A percentile compares a stretch with the other conserved stretches of the same genome.
These are phyloP conservation scores for Leptopilina myrica DNA, from an alignment of 2,888 invertebrate genomes.

Conservation along the genomic window DNA sequence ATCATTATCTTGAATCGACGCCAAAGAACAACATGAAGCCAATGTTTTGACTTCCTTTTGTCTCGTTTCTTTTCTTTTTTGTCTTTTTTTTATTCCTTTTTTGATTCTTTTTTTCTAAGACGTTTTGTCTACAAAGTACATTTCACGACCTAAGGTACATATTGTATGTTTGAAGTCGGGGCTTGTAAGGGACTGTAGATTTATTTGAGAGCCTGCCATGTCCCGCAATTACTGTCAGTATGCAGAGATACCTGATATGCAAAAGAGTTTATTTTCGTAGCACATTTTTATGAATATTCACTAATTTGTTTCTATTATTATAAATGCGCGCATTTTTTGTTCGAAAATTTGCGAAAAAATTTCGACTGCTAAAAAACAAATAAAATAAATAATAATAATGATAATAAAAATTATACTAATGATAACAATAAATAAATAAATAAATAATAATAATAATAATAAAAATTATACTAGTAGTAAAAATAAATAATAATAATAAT, in stretches of 20 bases:
- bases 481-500: too few species aligned
- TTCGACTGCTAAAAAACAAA: too few species aligned
- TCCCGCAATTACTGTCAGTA: constrained; percentile 38
- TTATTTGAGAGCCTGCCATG: constrained; percentile 39
- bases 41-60: constrained; percentile 3
- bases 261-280: neutral
- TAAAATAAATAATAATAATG: too few species aligned
- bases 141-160: neutral
- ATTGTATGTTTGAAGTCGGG: constrained; percentile 6
- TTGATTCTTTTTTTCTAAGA: neutral
- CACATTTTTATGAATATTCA: too few species aligned
- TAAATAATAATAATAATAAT: too few species aligned
- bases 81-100: neutral
- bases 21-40: neutral
- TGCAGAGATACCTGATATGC: constrained; percentile 10
- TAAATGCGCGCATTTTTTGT: too few species aligned
- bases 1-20: constrained; percentile 12
- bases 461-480: too few species aligned
- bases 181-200: constrained; percentile 8
- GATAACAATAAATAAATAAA: too few species aligned
- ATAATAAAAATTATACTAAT: too few species aligned
- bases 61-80: neutral
- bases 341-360: too few species aligned
- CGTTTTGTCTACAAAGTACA: constrained; percentile 36
- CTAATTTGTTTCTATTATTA: too few species aligned